These are phyloP conservation scores for Lindbergichthys nudifrons DNA, from an alignment of 2,797 vertebrate genomes.

Conservation along the genomic window DNA sequence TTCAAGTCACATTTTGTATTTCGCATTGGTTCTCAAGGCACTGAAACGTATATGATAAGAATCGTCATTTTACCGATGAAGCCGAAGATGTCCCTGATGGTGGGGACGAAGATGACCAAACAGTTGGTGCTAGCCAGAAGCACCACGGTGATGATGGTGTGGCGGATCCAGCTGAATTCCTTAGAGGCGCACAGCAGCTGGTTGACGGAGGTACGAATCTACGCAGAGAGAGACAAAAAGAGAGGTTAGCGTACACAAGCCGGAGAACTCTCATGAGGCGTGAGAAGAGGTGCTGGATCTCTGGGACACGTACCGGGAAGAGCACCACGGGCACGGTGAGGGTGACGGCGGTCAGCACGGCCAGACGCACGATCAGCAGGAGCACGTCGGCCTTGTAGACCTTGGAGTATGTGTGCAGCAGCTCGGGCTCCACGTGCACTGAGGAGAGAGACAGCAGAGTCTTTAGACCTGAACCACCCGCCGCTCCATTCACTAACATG, in stretches of 20 bases:
- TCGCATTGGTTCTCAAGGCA: too few relatives aligned
- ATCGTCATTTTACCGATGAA: conserved; percentile 88
- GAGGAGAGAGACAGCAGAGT: neutral
- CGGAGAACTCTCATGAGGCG: accelerated
- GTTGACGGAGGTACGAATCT: conserved; percentile 96
- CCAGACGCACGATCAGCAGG: conserved; percentile 94
- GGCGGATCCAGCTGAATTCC: conserved; percentile 93
- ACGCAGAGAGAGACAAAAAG: conserved; percentile 5
- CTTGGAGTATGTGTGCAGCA: conserved; percentile 95
- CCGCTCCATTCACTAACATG: neutral
- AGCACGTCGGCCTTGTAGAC: conserved; percentile 85
- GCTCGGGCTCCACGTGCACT: conserved; percentile 89
- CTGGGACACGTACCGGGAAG: conserved; percentile 91
- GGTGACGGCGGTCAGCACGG: conserved; percentile 94
- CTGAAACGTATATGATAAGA: too few relatives aligned
- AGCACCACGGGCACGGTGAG: conserved; percentile 97
- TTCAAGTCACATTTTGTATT: neutral
- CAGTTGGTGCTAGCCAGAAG: conserved; percentile 89
- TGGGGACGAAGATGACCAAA: conserved; percentile 95
- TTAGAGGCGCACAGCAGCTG: conserved; percentile 90
- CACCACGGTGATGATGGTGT: conserved; percentile 87
- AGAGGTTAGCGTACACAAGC: neutral
- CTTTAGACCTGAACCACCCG: neutral
- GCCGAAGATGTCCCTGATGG: conserved; percentile 96
- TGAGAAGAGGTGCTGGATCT: accelerated